phyloP scores from a whole-genome alignment of 2,888 invertebrate genomes.

The Brachyptera risi region DNA sequence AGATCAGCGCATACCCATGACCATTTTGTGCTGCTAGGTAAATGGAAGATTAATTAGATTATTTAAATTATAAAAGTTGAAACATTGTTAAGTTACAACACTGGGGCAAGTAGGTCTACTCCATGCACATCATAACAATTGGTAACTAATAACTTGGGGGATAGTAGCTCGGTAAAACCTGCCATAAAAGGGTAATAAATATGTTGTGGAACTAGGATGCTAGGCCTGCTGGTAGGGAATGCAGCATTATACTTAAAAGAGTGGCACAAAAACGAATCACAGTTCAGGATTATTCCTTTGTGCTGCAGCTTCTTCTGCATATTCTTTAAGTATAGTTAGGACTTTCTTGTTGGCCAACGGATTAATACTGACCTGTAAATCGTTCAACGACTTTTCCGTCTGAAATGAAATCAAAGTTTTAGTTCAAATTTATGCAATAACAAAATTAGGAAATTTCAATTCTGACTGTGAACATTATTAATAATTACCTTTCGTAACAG shows the following conservation, averaged over 20 bases:
- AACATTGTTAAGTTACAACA: too few relatives aligned
- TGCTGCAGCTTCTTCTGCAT: constrained; percentile 12
- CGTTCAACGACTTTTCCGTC: constrained; percentile 74
- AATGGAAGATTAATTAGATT: neutral
- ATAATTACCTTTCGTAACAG: constrained; percentile 65
- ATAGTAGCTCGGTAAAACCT: neutral
- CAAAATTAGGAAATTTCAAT: neutral
- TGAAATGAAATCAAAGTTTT: constrained; percentile 49
- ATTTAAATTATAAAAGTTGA: too few relatives aligned
- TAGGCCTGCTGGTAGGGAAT: too few relatives aligned
- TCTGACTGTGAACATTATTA: constrained; percentile 22
- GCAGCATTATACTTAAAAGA: neutral
- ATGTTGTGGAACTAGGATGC: too few relatives aligned
- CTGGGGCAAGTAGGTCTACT: too few relatives aligned
- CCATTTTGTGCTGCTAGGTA: constrained; percentile 11
- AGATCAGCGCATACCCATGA: constrained; percentile 12
- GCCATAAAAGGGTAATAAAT: too few relatives aligned
- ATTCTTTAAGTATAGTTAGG: constrained; percentile 46
- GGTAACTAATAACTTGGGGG: neutral
- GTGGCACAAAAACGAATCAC: neutral
- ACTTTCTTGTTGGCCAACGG: constrained; percentile 53
- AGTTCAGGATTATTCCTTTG: neutral
- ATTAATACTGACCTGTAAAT: constrained; percentile 62
- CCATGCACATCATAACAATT: neutral
- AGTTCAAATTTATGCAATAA: too few relatives aligned